A percentile compares a stretch with the other conserved stretches of the same genome.
phyloP scores from a whole-genome alignment of 1,140 invertebrate species.

The Papilio glaucus region DNA sequence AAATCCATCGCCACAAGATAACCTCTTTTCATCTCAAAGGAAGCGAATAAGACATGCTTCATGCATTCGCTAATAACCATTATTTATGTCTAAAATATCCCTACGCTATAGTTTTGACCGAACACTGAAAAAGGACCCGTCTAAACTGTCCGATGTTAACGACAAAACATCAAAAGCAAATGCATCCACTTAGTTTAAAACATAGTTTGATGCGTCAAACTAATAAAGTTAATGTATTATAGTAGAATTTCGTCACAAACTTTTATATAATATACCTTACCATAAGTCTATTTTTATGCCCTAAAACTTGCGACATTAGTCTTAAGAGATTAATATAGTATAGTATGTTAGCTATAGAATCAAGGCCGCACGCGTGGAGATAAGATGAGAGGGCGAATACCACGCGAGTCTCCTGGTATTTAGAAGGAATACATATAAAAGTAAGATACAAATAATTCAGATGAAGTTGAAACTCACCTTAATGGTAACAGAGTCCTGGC shows the following conservation, averaged over 20 bases:
- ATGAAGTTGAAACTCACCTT: slow-evolving; percentile 86
- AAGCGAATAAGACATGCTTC: neutral
- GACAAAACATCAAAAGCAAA: slow-evolving; percentile 14
- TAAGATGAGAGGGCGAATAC: neutral
- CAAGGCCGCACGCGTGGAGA: neutral
- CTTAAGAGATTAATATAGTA: too few relatives aligned
- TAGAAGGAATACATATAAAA: neutral
- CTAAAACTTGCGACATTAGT: too few relatives aligned
- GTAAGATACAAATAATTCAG: neutral
- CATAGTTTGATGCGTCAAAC: neutral
- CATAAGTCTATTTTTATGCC: too few relatives aligned
- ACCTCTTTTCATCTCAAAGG: too few relatives aligned
- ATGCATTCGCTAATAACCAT: neutral
- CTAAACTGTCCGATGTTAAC: neutral
- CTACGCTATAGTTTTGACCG: neutral
- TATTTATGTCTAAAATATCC: neutral
- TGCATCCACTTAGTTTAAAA: neutral
- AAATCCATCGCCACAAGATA: too few relatives aligned
- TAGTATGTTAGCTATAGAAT: too few relatives aligned
- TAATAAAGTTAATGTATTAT: slow-evolving; percentile 3
- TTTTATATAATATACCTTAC: too few relatives aligned
- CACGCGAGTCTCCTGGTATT: neutral
- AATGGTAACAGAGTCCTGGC: slow-evolving; percentile 91
- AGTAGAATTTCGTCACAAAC: neutral
- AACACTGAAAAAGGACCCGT: neutral